Evolutionary conservation across 2,113 vertebrate species (phyloP), one percentile per base, ranked within the genome.

Genomic region (Dascyllus trimaculatus): DNA sequence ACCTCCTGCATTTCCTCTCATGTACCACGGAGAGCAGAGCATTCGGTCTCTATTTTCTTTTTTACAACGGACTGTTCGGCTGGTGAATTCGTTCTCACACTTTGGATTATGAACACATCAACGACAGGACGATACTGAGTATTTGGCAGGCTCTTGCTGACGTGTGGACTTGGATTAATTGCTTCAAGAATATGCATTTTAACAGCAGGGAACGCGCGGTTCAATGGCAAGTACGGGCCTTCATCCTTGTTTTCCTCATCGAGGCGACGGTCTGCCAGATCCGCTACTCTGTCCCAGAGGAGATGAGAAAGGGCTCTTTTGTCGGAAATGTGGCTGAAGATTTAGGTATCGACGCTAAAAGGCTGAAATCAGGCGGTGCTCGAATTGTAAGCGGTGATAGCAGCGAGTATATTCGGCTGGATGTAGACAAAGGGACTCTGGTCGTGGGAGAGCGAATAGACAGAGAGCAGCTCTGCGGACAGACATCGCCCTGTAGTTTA

Each of bases 251-350:
- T 90, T 73, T 45, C 75, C 65, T 73, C 45, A 76, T 77, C 61
- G 80, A 8, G 72, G 71, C 0, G 65, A 68, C 89, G 3, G 53
- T 56, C 58, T 73, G 78, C 53, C 89, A 94, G 61, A 90, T 90
- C 78, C 91, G 85, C 32, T 94, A 88, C 77, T 91, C 92, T 2
- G 82, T 96, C 8, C 75, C 90, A 1, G 95, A 96, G 72, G 95
- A 96, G 82, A 93, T 86, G 89, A 90, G 90, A 67, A 91, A 89
- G 52, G 93, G 93, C 6, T 93, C 92, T 15, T 85, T 94, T 77
- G 95, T 97, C 7, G 93, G 93, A 49, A 95, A 94, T 82, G 73
- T 96, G 11, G 92, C 86, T 49, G 92, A 85, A 24, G 95, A 96
- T 84, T 71, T 96, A 25, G 93, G 93, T 4, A 81, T 95, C 21